Base-by-base conservation (phyloP, 2,888 invertebrate genomes). In the Pachycephus smyrnensis region DNA sequence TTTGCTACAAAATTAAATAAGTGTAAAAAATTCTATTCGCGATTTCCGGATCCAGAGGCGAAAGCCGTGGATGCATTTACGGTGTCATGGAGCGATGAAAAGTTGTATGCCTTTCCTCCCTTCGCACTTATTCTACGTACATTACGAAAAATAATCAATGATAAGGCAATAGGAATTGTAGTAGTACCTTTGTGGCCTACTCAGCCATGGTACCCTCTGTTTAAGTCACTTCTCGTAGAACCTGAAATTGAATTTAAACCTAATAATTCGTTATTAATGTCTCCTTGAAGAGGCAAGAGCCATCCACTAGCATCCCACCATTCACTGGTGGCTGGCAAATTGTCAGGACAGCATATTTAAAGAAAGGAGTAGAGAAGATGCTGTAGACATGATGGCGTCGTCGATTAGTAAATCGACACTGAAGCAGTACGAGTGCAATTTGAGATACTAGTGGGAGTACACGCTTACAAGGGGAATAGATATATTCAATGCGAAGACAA, bases 251-350 rank as follows among this genome's bases (percentile, higher is more conserved):
- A 35, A 40, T 82, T 82, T 15, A 36, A 80, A 35, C 82, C 82
- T 4, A 75, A 74, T 79, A 76, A 71, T 37, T n/a, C 35, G 3
- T 68, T 83, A 36, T 69, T 81, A 73, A 68, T 75, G 74, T 84
- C 82, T 75, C 79, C 80, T 79, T 81, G 68, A 76, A 85, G 82
- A 77, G 15, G 76, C 35, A 37, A 40, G 77, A 78, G 2, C 11
- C 82, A 83, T 30, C 84, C 82, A 15, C 12, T 84, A 32, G 73
- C 77, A 77, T 73, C 79, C 76, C 78, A 82, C 73, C 81, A 82
- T 82, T 82, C 82, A 37, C 55, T 82, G 76, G 79, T 80, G 81
- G 82, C 73, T 35, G 83, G 80, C 12, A 83, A n/a, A 71, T 83
- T 83, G 73, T 82, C 81, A 6, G 79, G 77, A 15, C 75, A 23